Evolutionary conservation across 2,888 invertebrate genomes (phyloP), one percentile per base, ranked within the genome.

Genomic region (Eupithecia inturbata): DNA sequence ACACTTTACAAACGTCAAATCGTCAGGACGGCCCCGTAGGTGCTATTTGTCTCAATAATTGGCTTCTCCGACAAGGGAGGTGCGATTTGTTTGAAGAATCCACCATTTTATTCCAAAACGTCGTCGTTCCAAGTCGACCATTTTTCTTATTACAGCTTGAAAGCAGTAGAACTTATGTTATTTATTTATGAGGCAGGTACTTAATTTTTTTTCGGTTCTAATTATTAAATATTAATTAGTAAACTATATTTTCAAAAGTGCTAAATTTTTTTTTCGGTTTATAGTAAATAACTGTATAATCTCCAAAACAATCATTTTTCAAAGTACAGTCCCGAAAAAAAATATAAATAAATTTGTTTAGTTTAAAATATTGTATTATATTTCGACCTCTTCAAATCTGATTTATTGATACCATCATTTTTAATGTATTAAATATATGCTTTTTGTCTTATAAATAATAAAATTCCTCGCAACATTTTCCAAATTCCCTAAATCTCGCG

Each of bases 21-120:
- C 72, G 70, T 67, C 76, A 73, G 70, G 75, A 75, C 31, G 68
- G 67, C 78, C 86, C 82, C 83, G 64, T 57, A 80, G 82, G 86
- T 74, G 76, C 82, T 76, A 87, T 87, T 83, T 82, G 84, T 87
- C 87, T 87, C 83, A 85, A 86, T 87, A 87, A 87, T 87, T 85
- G 86, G 84, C 80, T 78, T 71, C 74, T 77, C 68, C 75, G 78
- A 81, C 84, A 82, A 80, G 79, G 80, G 70, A 72, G 71, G 77
- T 77, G 70, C 84, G 83, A 85, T 86, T 83, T 84, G 83, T 83
- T 78, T 74, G 75, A 76, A 74, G 73, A 78, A 77, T 75, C 71
- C 71, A 39, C 70, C 31, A 76, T 73, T 76, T 76, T 73, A 73
- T 69, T 62, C 62, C 66, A 71, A 49, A 76, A 71, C 67, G 41